phyloP scores from a whole-genome alignment of 2,888 invertebrate species.

The Dexiosoma caninum region DNA sequence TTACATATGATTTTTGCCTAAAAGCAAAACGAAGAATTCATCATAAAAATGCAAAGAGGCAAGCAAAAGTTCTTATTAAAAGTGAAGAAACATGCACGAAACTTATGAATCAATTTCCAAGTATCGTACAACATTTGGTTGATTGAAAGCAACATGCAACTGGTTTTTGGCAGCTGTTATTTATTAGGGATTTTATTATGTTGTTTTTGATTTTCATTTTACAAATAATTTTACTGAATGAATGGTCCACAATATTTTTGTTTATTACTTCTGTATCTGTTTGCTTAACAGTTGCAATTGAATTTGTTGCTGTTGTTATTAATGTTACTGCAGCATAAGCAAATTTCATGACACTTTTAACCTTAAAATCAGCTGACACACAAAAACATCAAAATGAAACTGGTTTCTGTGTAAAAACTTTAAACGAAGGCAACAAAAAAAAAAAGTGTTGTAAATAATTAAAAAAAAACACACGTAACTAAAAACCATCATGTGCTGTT shows the following conservation, averaged over 20 bases:
- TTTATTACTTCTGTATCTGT: constrained; percentile 12
- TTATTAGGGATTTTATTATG: constrained; percentile 20
- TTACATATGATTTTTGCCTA: too few species aligned
- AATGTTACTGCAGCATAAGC: background rate
- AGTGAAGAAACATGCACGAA: background rate
- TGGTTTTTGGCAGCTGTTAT: constrained; percentile 58
- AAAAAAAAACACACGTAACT: too few species aligned
- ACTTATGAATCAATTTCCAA: constrained; percentile 29
- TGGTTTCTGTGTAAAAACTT: constrained; percentile 20
- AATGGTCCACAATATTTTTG: constrained; percentile 22
- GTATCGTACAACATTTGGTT: constrained; percentile 53
- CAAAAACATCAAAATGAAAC: constrained; percentile 50
- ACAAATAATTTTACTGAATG: constrained; percentile 39
- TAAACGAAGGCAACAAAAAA: constrained; percentile 12
- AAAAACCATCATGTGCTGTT: background rate
- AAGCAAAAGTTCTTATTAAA: constrained; percentile 17
- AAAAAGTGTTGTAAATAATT: background rate
- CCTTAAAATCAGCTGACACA: constrained; percentile 61
- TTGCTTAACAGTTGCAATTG: constrained; percentile 1
- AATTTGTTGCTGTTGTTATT: background rate
- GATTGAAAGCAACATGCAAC: constrained; percentile 58
- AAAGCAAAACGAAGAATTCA: background rate
- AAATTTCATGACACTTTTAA: constrained; percentile 47
- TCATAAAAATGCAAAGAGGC: constrained; percentile 4
- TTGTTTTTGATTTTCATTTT: background rate